Percentiles rank a stretch among this genome's conserved stretches.
Conservation (phyloP, 2,888 invertebrate species). For the Octodonta nipae region DNA sequence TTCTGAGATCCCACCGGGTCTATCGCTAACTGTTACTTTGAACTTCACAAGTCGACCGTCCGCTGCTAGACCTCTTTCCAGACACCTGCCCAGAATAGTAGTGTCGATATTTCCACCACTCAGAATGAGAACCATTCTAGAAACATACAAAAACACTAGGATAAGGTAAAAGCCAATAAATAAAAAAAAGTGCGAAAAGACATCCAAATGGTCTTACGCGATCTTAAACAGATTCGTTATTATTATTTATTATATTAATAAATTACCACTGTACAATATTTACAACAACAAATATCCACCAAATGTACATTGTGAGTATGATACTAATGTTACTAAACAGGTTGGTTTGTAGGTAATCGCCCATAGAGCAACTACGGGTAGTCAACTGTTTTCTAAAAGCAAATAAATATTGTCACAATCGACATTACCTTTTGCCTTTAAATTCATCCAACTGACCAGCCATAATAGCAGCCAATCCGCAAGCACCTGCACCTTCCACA, state of each 20-base stretch:
- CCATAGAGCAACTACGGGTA: too few species aligned
- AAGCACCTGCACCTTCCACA: constrained; percentile 61
- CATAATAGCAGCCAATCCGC: constrained; percentile 53
- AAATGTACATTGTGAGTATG: too few species aligned
- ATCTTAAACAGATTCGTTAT: too few species aligned
- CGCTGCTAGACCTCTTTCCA: constrained; percentile 78
- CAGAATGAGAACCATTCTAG: constrained; percentile 67
- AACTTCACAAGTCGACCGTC: constrained; percentile 69
- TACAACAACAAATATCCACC: too few species aligned
- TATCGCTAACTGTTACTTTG: constrained; percentile 66
- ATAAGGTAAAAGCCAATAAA: background rate
- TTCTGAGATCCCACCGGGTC: constrained; percentile 79
- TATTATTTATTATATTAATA: too few species aligned
- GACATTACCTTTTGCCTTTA: constrained; percentile 47
- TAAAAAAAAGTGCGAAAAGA: constrained; percentile 3
- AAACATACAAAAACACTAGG: background rate
- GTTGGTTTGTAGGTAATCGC: too few species aligned
- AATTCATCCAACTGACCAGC: constrained; percentile 51
- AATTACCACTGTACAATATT: too few species aligned
- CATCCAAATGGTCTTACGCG: too few species aligned
- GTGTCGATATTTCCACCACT: constrained; percentile 89
- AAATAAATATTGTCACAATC: too few species aligned
- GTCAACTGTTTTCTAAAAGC: too few species aligned
- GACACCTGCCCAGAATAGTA: constrained; percentile 72
- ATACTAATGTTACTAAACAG: too few species aligned